Base-by-base conservation (phyloP, 2,888 invertebrate species). In the Atrina japonica region DNA sequence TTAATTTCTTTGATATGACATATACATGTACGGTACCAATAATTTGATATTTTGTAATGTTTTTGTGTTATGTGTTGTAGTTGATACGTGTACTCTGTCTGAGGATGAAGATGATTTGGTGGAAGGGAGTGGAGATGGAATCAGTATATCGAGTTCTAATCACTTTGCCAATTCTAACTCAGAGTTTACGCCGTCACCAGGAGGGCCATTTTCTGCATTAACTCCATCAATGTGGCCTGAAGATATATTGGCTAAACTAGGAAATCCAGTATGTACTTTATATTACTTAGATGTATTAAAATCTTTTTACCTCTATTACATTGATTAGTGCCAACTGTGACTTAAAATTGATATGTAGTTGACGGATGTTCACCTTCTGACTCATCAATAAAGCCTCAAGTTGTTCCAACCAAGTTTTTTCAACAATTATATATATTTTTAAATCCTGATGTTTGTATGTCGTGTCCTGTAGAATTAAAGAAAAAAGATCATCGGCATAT, bases 191-290 rank as follows among this genome's bases (percentile, higher is more conserved):
- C 89, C 89, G 1, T 88, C 90, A 5, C 90, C 90, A 18, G 92
- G 97, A 1, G 97, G 97, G 0, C 96, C 97, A 0, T 98, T 98
- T 91, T 97, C 97, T 30, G 97, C 97, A 1, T 93, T 98, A 16
- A 97, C 96, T 1, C 94, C 97, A 2, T 97, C 97, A 73, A 98
- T 98, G 97, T 97, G 97, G 94, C 98, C 98, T 0, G 97, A 97
- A 90, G 96, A 97, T 88, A 95, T 97, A 66, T 93, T 97, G 89
- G 94, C 94, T 0, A 95, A 95, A 90, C 91, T 91, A 18, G 83
- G 80, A 66, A 86, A 88, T 70, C 86, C 87, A 30, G 89, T 89
- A 77, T 68, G 80, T 76, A 16, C 3, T n/a, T 47, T 21, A 5
- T 9, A 16, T 47, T 47, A 21, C 16, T 18, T 5, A 16, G 21